Conservation (phyloP, 2,113 vertebrate species). For the Columba livia region DNA sequence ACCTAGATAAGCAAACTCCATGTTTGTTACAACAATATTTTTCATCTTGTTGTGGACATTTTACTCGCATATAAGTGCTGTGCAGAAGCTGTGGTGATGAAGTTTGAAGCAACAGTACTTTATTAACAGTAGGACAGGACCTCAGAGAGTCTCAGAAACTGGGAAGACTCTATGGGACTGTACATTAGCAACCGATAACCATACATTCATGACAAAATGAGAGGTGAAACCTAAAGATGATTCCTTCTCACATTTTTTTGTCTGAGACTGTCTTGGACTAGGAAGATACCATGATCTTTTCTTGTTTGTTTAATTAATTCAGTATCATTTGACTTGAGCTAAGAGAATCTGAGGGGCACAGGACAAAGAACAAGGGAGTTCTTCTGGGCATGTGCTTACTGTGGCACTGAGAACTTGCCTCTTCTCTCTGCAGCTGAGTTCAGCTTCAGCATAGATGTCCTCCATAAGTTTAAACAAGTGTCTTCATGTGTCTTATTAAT, state of each 20-base stretch:
- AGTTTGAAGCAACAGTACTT: background rate
- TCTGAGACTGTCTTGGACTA: background rate
- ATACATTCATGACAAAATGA: background rate
- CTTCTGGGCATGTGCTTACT: background rate
- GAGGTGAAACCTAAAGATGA: background rate
- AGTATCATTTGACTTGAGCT: background rate
- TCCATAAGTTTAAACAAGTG: background rate
- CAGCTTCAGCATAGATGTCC: background rate
- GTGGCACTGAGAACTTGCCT: background rate
- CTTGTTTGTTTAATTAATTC: background rate
- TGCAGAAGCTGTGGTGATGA: background rate
- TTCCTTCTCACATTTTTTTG: background rate
- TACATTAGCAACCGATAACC: background rate
- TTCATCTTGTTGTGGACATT: background rate
- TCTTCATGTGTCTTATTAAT: background rate
- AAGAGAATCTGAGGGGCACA: background rate
- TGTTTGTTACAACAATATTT: background rate
- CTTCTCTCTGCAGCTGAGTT: background rate
- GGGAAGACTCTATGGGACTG: too few relatives aligned
- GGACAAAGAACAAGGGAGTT: background rate
- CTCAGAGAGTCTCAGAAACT: background rate
- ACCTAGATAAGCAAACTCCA: background rate
- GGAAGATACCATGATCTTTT: background rate
- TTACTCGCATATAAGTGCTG: background rate
- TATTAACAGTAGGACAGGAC: background rate